phyloP scores from a whole-genome alignment of 2,113 vertebrate species.

The Lophochroa leadbeateri region DNA sequence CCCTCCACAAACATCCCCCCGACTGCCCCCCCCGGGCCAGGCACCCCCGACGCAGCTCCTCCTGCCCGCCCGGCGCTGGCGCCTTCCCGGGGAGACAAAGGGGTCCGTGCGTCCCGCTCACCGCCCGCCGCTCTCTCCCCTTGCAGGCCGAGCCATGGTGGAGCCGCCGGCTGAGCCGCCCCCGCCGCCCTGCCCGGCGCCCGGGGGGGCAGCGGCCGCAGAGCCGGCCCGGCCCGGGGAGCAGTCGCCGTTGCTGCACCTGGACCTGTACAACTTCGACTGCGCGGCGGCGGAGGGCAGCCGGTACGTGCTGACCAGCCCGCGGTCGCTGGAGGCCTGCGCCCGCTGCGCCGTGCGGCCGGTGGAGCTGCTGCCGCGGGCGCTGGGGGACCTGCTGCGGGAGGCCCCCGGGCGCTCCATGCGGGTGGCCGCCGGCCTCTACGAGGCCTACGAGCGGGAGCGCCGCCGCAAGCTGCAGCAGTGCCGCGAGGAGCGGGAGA shows the following conservation, averaged over 20 bases:
- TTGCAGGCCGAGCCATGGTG: slow-evolving; percentile 68
- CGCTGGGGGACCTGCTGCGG: slow-evolving; percentile 86
- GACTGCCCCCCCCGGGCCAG: background rate
- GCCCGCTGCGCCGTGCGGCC: slow-evolving; percentile 93
- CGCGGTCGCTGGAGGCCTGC: slow-evolving; percentile 94
- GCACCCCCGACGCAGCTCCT: no score
- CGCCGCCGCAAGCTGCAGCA: slow-evolving; percentile 89
- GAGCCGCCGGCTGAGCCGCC: slow-evolving; percentile 62
- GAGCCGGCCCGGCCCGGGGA: slow-evolving; percentile 62
- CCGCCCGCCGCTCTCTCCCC: background rate
- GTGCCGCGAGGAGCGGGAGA: slow-evolving; percentile 90
- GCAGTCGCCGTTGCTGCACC: slow-evolving; percentile 85
- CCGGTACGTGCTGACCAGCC: slow-evolving; percentile 96
- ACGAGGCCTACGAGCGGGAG: slow-evolving; percentile 90
- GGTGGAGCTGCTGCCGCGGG: slow-evolving; percentile 88
- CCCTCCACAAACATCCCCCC: background rate
- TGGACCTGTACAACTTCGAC: slow-evolving; percentile 97
- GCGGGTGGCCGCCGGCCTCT: slow-evolving; percentile 90
- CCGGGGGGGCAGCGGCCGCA: slow-evolving; percentile 70
- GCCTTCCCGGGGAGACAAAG: background rate
- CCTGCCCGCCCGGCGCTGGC: background rate
- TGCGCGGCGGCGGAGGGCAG: slow-evolving; percentile 90
- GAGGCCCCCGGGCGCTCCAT: slow-evolving; percentile 92
- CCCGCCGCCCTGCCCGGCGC: slow-evolving; percentile 24
- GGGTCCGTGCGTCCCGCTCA: background rate